These are phyloP conservation scores for Chrysocyon brachyurus DNA, from an alignment of 2,797 vertebrate species.

Conservation along the genomic window DNA sequence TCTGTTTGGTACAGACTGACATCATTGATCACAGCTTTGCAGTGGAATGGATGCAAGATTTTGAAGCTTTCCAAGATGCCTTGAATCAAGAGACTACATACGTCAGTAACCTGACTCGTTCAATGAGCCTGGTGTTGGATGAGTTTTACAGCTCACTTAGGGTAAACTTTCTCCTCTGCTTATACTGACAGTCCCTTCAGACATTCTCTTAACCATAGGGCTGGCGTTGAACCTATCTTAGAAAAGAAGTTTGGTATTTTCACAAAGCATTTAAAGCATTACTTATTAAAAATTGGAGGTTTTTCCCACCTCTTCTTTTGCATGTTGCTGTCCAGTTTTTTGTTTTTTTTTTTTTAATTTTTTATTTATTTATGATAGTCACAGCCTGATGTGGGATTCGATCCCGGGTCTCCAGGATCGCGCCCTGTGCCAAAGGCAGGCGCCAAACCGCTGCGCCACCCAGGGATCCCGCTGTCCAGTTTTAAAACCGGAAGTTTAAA, in stretches of 20 bases:
- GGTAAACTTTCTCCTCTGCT: slow-evolving; percentile 84
- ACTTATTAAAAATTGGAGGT: neutral
- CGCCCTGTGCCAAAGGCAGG: too few relatives aligned
- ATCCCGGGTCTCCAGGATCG: too few relatives aligned
- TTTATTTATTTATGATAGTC: too few relatives aligned
- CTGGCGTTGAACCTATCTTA: neutral
- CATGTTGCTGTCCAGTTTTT: neutral
- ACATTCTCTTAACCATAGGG: neutral
- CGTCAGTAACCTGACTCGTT: slow-evolving; percentile 96
- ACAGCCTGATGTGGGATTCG: too few relatives aligned
- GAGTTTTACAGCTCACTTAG: slow-evolving; percentile 96
- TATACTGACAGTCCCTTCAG: neutral
- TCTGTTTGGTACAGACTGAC: slow-evolving; percentile 92
- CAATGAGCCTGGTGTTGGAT: slow-evolving; percentile 98
- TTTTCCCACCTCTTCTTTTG: neutral
- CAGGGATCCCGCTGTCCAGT: too few relatives aligned
- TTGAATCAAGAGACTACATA: slow-evolving; percentile 97
- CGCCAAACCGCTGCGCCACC: too few relatives aligned
- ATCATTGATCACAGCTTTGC: slow-evolving; percentile 98
- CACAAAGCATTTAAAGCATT: neutral
- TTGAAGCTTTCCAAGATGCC: slow-evolving; percentile 97
- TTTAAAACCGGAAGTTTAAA: neutral
- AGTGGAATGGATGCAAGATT: slow-evolving; percentile 99
- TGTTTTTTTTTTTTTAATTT: too few relatives aligned
- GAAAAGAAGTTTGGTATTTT: neutral